Evolutionary conservation across 1,140 invertebrate genomes (phyloP).

Genomic region (Zaprionus lachaisei): DNA sequence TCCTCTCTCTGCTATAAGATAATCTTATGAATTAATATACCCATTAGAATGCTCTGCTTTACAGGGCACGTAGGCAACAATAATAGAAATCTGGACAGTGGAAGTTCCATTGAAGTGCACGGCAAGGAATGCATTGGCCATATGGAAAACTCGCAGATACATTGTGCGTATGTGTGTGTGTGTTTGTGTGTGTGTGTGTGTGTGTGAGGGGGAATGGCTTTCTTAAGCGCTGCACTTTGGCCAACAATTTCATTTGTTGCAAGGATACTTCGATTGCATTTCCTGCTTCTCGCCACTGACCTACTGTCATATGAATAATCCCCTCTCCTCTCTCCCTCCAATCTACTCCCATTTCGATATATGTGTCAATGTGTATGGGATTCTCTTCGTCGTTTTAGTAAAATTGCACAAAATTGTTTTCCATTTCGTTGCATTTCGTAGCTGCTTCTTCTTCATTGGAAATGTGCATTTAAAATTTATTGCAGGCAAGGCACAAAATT

Average conservation of each 20-base stretch:
- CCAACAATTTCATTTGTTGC: conserved; percentile 73
- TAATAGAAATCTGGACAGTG: conserved; percentile 47
- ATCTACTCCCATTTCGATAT: conserved; percentile 29
- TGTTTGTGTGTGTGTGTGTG: background rate
- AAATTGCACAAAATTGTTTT: conserved; percentile 81
- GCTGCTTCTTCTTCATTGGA: conserved; percentile 62
- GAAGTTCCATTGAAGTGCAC: conserved; percentile 33
- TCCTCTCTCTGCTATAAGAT: no score
- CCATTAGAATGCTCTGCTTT: background rate
- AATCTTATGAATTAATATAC: conserved; percentile 4
- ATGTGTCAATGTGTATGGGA: conserved; percentile 58
- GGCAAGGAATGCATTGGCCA: conserved; percentile 43
- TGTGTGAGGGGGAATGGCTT: conserved; percentile 27
- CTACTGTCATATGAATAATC: conserved; percentile 11
- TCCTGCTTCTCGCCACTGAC: conserved; percentile 13
- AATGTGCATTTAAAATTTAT: conserved; percentile 82
- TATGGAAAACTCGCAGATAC: conserved; percentile 40
- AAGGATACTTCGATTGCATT: conserved; percentile 69
- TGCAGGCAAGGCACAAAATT: conserved; percentile 78
- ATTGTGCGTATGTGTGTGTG: conserved; percentile 1
- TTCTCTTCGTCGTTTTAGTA: conserved; percentile 67
- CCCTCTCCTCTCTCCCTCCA: background rate
- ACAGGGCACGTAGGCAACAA: conserved; percentile 14
- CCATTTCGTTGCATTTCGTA: conserved; percentile 72
- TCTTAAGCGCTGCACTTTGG: conserved; percentile 77